Percentiles rank a stretch among this genome's conserved stretches.
Evolutionary conservation across 2,797 vertebrate genomes (phyloP).

Genomic region (Diplodus puntazzo): DNA sequence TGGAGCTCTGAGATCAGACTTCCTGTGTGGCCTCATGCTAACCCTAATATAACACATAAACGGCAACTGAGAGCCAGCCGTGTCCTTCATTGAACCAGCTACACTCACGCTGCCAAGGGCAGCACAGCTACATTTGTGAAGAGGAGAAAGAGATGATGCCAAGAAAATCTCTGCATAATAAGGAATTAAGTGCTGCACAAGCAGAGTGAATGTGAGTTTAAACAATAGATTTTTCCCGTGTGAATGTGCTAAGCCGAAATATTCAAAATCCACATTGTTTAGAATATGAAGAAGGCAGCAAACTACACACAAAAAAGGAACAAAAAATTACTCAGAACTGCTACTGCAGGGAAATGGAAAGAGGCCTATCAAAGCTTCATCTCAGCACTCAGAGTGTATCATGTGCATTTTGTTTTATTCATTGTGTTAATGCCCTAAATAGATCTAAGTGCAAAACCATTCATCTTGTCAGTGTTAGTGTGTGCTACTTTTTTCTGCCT

Average conservation of each 20-base stretch:
- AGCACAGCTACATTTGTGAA: slow-evolving; percentile 16
- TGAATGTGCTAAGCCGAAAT: slow-evolving; percentile 43
- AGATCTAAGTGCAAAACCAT: slow-evolving; percentile 49
- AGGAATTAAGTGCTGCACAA: slow-evolving; percentile 58
- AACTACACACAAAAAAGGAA: slow-evolving; percentile 12
- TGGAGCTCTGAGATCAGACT: slow-evolving; percentile 45
- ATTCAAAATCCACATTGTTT: slow-evolving; percentile 55
- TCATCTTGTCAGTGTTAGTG: slow-evolving; percentile 39
- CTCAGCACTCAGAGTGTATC: slow-evolving; percentile 27
- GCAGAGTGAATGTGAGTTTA: slow-evolving; percentile 38
- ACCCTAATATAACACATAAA: slow-evolving; percentile 33
- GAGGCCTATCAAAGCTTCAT: slow-evolving; percentile 48
- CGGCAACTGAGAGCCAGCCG: slow-evolving; percentile 20
- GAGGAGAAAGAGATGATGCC: slow-evolving; percentile 48
- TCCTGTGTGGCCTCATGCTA: slow-evolving; percentile 39
- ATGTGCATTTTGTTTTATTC: slow-evolving; percentile 58
- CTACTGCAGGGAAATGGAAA: slow-evolving; percentile 17
- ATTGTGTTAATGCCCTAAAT: slow-evolving; percentile 54
- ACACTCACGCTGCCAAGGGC: slow-evolving; percentile 30
- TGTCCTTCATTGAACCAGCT: slow-evolving; percentile 50
- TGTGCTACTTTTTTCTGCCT: slow-evolving; percentile 36
- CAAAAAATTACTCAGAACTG: slow-evolving; percentile 19
- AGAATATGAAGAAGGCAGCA: slow-evolving; percentile 33
- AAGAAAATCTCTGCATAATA: slow-evolving; percentile 63
- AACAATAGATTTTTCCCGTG: slow-evolving; percentile 61